Percentiles rank a stretch among this genome's conserved stretches.
Conservation (phyloP, 2,113 vertebrate genomes). For the Psittacus erithacus region DNA sequence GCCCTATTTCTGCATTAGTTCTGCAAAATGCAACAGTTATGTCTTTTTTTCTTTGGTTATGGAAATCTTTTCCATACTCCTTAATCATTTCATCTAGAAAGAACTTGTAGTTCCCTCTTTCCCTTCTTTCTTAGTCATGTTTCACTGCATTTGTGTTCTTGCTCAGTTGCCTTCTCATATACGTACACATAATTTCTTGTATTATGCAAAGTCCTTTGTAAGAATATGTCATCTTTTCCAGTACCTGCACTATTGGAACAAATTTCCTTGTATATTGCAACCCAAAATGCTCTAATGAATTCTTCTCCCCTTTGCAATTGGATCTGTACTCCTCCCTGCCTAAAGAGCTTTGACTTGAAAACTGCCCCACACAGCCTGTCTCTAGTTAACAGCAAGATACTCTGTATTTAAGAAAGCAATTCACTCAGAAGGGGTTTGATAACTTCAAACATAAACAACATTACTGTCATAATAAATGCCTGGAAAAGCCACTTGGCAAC, state of each 20-base stretch:
- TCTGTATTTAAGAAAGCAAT: neutral
- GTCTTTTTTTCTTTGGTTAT: neutral
- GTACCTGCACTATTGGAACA: neutral
- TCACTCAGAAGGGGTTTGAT: constrained; percentile 10
- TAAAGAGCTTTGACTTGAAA: neutral
- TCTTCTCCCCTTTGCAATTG: neutral
- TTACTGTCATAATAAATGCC: constrained; percentile 33
- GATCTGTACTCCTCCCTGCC: neutral
- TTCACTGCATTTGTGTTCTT: neutral
- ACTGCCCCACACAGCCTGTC: neutral
- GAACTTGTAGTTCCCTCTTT: neutral
- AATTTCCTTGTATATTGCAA: neutral
- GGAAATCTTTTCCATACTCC: neutral
- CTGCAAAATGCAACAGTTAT: neutral
- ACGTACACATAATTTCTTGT: neutral
- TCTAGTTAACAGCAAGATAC: neutral
- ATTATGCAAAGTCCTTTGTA: neutral
- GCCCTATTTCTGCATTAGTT: neutral
- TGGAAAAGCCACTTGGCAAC: constrained; percentile 29
- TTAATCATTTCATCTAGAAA: neutral
- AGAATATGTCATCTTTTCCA: neutral
- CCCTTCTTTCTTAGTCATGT: neutral
- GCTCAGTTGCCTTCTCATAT: neutral
- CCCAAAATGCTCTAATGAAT: rapidly evolving
- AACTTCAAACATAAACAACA: constrained; percentile 39